phyloP scores from a whole-genome alignment of 2,888 invertebrate species.

The Tetanocera ferruginea region DNA sequence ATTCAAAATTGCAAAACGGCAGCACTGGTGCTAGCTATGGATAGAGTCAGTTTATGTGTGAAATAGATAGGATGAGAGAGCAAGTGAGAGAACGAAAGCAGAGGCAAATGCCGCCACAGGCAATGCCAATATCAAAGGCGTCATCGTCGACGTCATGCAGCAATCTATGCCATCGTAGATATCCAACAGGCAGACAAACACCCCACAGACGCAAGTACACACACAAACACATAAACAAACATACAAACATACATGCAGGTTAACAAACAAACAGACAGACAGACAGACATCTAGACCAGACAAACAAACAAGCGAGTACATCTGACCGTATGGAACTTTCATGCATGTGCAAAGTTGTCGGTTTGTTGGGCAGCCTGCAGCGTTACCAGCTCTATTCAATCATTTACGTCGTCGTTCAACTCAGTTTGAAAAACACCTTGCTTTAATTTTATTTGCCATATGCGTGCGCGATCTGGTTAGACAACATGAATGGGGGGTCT shows the following conservation, averaged over 20 bases:
- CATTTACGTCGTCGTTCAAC: neutral
- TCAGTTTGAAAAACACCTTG: too few species aligned
- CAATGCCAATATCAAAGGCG: neutral
- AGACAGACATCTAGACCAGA: neutral
- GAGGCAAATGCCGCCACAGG: neutral
- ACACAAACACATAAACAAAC: neutral
- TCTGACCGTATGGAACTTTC: neutral
- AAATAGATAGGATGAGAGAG: too few species aligned
- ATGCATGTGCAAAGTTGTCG: neutral
- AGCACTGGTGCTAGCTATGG: too few species aligned
- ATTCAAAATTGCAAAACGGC: too few species aligned
- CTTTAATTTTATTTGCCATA: too few species aligned
- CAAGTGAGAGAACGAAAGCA: neutral
- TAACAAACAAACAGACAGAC: neutral
- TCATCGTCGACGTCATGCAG: neutral
- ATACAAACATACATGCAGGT: neutral
- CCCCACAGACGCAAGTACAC: neutral
- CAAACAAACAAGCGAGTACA: neutral
- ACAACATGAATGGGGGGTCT: neutral
- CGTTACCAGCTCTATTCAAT: neutral
- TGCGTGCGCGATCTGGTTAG: too few species aligned
- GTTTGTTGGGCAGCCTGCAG: slow-evolving; percentile 7
- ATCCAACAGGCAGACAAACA: neutral
- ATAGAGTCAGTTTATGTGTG: too few species aligned
- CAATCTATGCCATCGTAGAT: neutral